Evolutionary conservation across 1,140 invertebrate species (phyloP).

Genomic region (Drosophila ironensis): DNA sequence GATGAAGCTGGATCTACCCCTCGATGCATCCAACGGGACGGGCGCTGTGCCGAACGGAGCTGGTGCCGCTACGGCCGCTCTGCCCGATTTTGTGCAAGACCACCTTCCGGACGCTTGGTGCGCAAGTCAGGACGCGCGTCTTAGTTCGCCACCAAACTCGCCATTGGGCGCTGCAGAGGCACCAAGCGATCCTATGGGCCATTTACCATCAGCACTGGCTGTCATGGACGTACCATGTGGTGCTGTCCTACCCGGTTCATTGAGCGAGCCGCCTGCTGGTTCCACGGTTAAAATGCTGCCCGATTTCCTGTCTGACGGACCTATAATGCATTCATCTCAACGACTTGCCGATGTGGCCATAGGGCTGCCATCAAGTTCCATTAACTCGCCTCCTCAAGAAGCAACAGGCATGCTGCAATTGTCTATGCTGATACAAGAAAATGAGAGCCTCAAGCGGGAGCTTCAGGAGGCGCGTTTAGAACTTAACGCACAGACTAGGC

Average conservation of each 20-base stretch:
- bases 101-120: slow-evolving; percentile 84
- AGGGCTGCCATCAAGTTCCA: slow-evolving; percentile 71
- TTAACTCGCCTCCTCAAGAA: slow-evolving; percentile 73
- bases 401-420: slow-evolving; percentile 36
- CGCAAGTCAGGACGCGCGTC: slow-evolving; percentile 62
- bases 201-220: slow-evolving; percentile 1
- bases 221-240: slow-evolving; percentile 28
- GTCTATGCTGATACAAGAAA: slow-evolving; percentile 83
- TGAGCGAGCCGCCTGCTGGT: slow-evolving; percentile 22
- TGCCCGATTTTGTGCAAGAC: slow-evolving; percentile 86
- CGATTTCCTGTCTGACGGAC: slow-evolving; percentile 89
- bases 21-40: slow-evolving; percentile 37
- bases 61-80: slow-evolving; percentile 63
- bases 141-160: slow-evolving; percentile 75
- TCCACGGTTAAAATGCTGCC: slow-evolving; percentile 84
- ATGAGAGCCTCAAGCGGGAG: slow-evolving; percentile 84
- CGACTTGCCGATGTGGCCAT: slow-evolving; percentile 82
- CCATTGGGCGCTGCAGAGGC: slow-evolving; percentile 58
- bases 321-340: slow-evolving; percentile 84
- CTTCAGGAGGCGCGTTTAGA: slow-evolving; percentile 83
- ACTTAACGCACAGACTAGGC: slow-evolving; percentile 83
- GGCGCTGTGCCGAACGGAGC: slow-evolving; percentile 27
- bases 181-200: slow-evolving; percentile 75
- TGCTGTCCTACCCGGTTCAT: slow-evolving; percentile 15
- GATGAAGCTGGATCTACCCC: slow-evolving; percentile 71